Percentiles rank a stretch among this genome's conserved stretches.
phyloP scores from a whole-genome alignment of 2,113 vertebrate species.

The Hymenochirus boettgeri region DNA sequence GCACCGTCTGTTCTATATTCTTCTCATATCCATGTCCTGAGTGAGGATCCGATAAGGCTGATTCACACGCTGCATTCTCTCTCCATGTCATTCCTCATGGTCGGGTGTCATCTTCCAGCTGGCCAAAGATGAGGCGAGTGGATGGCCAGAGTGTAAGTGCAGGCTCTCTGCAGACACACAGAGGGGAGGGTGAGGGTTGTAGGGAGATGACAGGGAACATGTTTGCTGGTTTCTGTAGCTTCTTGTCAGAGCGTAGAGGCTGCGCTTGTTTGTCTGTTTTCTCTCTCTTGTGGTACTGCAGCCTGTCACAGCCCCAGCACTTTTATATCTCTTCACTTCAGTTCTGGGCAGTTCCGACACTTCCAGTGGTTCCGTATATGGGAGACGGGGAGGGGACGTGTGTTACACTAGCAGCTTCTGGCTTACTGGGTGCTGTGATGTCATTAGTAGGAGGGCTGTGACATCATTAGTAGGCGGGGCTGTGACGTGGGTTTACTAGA shows the following conservation, averaged over 20 bases:
- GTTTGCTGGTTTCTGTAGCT: constrained; percentile 29
- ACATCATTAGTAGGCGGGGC: too few relatives aligned
- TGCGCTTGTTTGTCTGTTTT: background rate
- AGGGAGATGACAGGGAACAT: constrained; percentile 49
- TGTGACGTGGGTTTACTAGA: too few relatives aligned
- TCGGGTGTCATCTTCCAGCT: constrained; percentile 48
- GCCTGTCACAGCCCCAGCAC: background rate
- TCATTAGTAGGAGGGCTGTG: too few relatives aligned
- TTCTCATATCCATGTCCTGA: background rate
- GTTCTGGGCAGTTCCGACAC: constrained; percentile 16
- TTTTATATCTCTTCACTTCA: constrained; percentile 29
- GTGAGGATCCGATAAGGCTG: constrained; percentile 1
- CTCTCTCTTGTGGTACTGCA: background rate
- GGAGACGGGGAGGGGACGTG: background rate
- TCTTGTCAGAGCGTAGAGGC: background rate
- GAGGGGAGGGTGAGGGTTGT: constrained; percentile 45
- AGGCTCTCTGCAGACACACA: constrained; percentile 28
- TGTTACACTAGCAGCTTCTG: too few relatives aligned
- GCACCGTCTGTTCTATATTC: background rate
- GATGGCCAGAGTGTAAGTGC: constrained; percentile 50
- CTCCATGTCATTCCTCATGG: constrained; percentile 33
- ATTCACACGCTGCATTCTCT: constrained; percentile 14
- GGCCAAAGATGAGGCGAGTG: constrained; percentile 43
- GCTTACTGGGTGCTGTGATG: too few relatives aligned
- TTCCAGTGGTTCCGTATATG: constrained; percentile 7